Base-by-base conservation (phyloP, 1,140 invertebrate species). In the Drosophila orosa region DNA sequence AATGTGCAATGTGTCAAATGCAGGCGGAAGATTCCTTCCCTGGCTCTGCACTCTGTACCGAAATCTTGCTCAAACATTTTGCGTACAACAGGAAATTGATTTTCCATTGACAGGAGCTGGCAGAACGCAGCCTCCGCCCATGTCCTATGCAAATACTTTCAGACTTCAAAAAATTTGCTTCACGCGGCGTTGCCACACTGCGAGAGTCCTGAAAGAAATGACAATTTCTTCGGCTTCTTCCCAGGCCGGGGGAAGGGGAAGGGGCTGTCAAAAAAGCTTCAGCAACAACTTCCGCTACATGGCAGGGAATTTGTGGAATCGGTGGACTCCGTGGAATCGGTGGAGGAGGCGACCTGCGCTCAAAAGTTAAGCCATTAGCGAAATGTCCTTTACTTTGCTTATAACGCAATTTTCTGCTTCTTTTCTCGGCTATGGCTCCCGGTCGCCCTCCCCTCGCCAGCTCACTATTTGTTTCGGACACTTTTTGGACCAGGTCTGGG, bases 381-480 rank as follows among this genome's bases (percentile, higher is more conserved):
- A 89, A 89, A 87, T 87, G 83, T 87, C 83, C 84, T 77, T 87
- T 89, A 89, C 79, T 87, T 89, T 83, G 80, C 83, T 87, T 89
- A 87, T 86, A 86, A 86, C 83, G 83, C 83, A 86, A 86, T 86
- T 86, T 86, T 80, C 75, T 63, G 79, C 72, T 69, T 54, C 75
- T 86, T 79, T 82, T 73, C 57, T 27, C 71, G 37, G 39, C 57
- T 24, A 35, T 19, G 19, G 2, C 13, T 13, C 5, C 33, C 19
- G 2, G n/a, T n/a, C 39, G 31, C 10, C 5, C 31, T 8, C 7
- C 42, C 3, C 37, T 27, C 37, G n/a, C 45, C 60, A 47, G 69
- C 66, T 74, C 75, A 87, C 82, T 79, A 73, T 81, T 84, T 81
- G 81, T 83, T 87, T 85, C 83, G 67, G 59, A 57, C 66, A 69